Evolutionary conservation across 2,888 invertebrate genomes (phyloP).

Genomic region (Trissolcus japonicus): DNA sequence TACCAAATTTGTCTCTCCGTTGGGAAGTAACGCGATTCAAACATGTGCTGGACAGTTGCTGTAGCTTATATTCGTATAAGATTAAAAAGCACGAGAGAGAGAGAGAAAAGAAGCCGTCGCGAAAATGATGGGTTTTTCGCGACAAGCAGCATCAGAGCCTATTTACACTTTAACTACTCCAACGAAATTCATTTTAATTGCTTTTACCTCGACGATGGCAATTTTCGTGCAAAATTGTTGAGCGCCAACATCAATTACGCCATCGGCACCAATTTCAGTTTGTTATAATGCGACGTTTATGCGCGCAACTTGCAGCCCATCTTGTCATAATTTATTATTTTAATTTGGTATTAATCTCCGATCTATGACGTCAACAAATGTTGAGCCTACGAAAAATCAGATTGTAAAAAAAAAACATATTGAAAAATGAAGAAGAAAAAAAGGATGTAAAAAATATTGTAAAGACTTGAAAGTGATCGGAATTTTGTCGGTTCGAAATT

Average conservation of each 20-base stretch:
- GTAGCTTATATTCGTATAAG: too few species aligned
- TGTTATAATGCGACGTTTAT: constrained; percentile 31
- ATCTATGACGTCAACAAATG: not conserved
- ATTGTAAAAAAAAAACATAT: too few species aligned
- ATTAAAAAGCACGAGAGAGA: not conserved
- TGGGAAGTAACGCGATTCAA: too few species aligned
- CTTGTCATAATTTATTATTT: constrained; percentile 29
- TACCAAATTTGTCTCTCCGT: too few species aligned
- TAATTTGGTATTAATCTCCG: constrained; percentile 19
- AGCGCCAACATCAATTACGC: constrained; percentile 26
- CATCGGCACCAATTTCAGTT: constrained; percentile 29
- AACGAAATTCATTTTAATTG: constrained; percentile 22
- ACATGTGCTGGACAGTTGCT: too few species aligned
- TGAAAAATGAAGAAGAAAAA: too few species aligned
- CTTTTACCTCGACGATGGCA: constrained; percentile 18
- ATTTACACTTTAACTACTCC: constrained; percentile 9
- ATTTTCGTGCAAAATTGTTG: constrained; percentile 25
- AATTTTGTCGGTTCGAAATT: too few species aligned
- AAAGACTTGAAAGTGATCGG: too few species aligned
- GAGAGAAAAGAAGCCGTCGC: constrained; percentile 1
- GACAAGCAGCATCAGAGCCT: constrained; percentile 6
- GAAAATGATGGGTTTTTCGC: not conserved
- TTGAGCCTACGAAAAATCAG: too few species aligned
- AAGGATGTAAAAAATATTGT: too few species aligned
- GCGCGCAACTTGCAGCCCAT: constrained; percentile 10